phyloP scores from a whole-genome alignment of 2,797 vertebrate species.

The Pseudochirops cupreus region DNA sequence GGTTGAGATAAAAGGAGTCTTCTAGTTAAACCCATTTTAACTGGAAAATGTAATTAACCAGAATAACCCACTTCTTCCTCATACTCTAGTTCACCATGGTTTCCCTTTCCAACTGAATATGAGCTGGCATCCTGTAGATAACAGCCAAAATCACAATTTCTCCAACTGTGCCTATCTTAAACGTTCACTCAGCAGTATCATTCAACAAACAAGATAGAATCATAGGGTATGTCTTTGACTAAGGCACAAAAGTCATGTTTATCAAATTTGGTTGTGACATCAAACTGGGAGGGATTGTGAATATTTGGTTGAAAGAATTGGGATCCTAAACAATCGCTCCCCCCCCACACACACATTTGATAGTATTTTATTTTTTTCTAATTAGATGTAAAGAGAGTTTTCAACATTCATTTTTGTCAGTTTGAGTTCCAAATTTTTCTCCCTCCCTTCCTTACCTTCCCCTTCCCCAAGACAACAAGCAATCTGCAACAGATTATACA shows the following conservation, averaged over 20 bases:
- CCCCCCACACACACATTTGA: background rate
- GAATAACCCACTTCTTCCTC: background rate
- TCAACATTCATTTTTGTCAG: background rate
- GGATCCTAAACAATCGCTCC: background rate
- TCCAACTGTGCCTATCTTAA: constrained; percentile 37
- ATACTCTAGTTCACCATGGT: constrained; percentile 26
- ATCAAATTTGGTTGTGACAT: background rate
- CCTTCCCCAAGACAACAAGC: background rate
- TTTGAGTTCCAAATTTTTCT: background rate
- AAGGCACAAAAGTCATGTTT: background rate
- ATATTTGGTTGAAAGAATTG: background rate
- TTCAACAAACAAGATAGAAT: background rate
- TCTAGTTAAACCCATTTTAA: constrained; percentile 4
- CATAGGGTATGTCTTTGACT: background rate
- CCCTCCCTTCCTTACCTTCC: background rate
- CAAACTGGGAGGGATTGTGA: background rate
- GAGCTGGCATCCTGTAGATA: constrained; percentile 41
- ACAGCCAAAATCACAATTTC: constrained; percentile 51
- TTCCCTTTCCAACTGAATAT: constrained; percentile 42
- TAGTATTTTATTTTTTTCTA: background rate
- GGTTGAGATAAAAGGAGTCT: constrained; percentile 39
- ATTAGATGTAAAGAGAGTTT: background rate
- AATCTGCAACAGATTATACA: background rate
- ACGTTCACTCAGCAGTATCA: constrained; percentile 6
- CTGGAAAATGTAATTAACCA: constrained; percentile 35